Evolutionary conservation across 2,888 invertebrate species (phyloP).

Genomic region (Nezara viridula): DNA sequence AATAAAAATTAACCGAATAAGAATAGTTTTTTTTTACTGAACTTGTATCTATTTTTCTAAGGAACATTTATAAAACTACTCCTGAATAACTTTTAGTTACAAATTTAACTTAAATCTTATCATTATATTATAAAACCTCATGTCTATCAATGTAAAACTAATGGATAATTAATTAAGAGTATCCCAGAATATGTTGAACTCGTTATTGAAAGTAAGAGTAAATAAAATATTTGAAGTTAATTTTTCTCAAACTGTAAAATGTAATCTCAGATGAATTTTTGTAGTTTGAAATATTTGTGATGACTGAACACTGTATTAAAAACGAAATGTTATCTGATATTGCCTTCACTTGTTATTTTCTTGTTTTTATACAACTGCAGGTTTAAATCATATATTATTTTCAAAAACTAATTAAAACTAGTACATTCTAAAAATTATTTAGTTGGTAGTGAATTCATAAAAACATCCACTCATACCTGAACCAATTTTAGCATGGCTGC

Average conservation of each 20-base stretch:
- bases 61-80: background rate
- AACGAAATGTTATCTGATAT: background rate
- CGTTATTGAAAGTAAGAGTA: background rate
- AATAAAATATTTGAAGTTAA: background rate
- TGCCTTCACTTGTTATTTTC: background rate
- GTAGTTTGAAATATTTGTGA: background rate
- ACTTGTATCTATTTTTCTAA: too few relatives aligned
- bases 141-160: background rate
- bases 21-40: too few relatives aligned
- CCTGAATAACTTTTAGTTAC: background rate
- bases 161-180: background rate
- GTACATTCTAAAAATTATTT: background rate
- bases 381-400: background rate
- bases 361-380: background rate
- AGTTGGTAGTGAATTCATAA: background rate
- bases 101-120: background rate
- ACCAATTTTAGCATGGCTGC: conserved; percentile 15
- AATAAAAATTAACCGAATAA: too few relatives aligned
- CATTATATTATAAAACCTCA: background rate
- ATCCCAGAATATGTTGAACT: too few relatives aligned
- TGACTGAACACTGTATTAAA: background rate
- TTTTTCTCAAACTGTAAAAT: background rate
- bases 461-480: conserved; percentile 51
- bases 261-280: background rate
- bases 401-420: background rate